Base-by-base conservation (phyloP, 2,797 vertebrate genomes). In the Pseudochirops corinnae region DNA sequence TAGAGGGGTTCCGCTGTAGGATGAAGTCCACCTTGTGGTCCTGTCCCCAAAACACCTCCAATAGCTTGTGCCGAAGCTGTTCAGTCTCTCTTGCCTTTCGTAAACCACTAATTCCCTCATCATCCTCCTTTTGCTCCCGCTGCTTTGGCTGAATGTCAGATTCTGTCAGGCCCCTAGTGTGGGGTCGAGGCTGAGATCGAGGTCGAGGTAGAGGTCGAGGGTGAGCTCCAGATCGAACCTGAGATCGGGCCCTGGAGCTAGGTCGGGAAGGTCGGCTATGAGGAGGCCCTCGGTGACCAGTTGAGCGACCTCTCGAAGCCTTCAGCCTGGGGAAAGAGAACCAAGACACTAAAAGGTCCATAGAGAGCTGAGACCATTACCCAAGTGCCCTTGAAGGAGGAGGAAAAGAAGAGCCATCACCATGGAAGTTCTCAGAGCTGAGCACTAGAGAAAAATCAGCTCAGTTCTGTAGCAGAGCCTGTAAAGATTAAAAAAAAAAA, bases 31-130 rank as follows among this genome's bases (percentile, higher is more conserved):
- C 99, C 97, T 98, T 98, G 96, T 98, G 98, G 92, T 99, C 98
- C 98, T 99, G 99, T 24, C 96, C 99, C 0, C 98, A 98, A 91
- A 99, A 99, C 58, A 99, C 99, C 96, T 98, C 98, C 53, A 98
- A 96, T 62, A 99, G 99, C 93, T 98, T 98, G 94, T 98, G 97
- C 94, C 98, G 98, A 0, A 99, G 98, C 62, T 55, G 92, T 55
- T 98, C 97, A 0, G 99, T 99, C 94, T 99, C 98, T 16, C 98
- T 97, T 1, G 91, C 94, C 94, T 97, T 96, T 93, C 98, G 95
- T 93, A 98, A 95, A 74, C 96, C 97, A 57, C 95, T 21, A 5
- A n/a, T 91, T 60, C 93, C 96, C 94, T 92, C 96, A 39, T 93
- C 97, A 87, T 91, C 33, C 16, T 97, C 93, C 94, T 98, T 97